Evolutionary conservation across 2,888 invertebrate species (phyloP).

Genomic region (Oscheius sp.): DNA sequence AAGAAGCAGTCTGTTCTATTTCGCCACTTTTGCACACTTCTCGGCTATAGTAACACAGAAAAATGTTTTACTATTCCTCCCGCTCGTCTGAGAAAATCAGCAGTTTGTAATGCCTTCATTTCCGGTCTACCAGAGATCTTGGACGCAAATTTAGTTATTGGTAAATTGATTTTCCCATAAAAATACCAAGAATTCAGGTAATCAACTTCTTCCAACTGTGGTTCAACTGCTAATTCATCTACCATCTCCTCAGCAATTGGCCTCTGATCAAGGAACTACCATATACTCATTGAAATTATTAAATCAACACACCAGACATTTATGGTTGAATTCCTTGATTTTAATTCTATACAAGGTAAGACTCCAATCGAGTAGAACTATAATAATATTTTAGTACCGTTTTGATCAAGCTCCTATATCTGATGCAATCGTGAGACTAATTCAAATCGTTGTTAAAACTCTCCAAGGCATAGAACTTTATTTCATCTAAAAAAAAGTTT

Average conservation of each 20-base stretch:
- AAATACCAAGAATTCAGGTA: slow-evolving; percentile 69
- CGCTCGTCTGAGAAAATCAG: slow-evolving; percentile 83
- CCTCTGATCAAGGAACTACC: slow-evolving; percentile 76
- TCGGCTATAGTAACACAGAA: slow-evolving; percentile 91
- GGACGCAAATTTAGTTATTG: slow-evolving; percentile 94
- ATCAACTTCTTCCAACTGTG: slow-evolving; percentile 85
- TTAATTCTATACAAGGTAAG: slow-evolving; percentile 92
- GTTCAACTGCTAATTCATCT: slow-evolving; percentile 83
- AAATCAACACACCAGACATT: slow-evolving; percentile 75
- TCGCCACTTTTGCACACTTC: slow-evolving; percentile 86
- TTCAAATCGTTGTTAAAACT: slow-evolving; percentile 89
- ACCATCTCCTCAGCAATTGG: slow-evolving; percentile 80
- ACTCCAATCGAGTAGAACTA: not conserved
- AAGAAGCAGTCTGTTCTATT: slow-evolving; percentile 83
- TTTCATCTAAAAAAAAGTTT: slow-evolving; percentile 14
- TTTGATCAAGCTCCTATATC: slow-evolving; percentile 72
- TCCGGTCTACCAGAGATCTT: slow-evolving; percentile 86
- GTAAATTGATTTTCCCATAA: slow-evolving; percentile 72
- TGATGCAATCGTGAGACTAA: slow-evolving; percentile 80
- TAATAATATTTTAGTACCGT: slow-evolving; percentile 71
- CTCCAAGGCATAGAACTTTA: slow-evolving; percentile 75
- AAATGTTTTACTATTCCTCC: slow-evolving; percentile 90
- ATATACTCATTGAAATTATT: slow-evolving; percentile 77
- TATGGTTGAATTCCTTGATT: slow-evolving; percentile 91
- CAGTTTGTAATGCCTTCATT: slow-evolving; percentile 94